Evolutionary conservation across 1,140 invertebrate genomes (phyloP), one percentile per base, ranked within the genome.

Genomic region (Bombus fervidus): DNA sequence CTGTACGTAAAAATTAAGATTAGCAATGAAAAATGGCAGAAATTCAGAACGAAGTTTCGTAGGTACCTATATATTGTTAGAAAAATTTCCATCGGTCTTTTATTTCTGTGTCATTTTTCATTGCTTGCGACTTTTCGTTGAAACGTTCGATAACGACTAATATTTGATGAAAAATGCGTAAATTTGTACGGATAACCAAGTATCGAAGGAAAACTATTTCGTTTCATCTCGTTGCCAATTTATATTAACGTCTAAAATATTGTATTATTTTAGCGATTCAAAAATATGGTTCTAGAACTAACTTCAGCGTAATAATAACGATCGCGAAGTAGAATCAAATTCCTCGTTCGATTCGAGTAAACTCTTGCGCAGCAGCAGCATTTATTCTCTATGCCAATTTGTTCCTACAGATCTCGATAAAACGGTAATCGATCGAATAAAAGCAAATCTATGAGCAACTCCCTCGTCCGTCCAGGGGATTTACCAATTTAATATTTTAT

Each of bases 401-500:
- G 62, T 74, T 81, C 43, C 71, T 31, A 37, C 22, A 8, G 18
- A 53, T 68, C 31, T 31, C 47, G 31, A 47, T 76, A 28, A 86
- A 88, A 86, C 68, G 79, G 66, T 88, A 80, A 79, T 89, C 85
- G 74, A 53, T 68, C 66, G 41, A 88, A 88, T 79, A 82, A 86
- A 77, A 83, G 47, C 31, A 47, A 47, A 83, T 82, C 83, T 79
- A 69, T n/a, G 74, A 39, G 39, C 28, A 37, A 68, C 34, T 53
- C 73, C 34, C 37, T 57, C 43, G 0, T 47, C 43, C 47, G 43
- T 83, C 43, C 82, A 64, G 53, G 10, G 53, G 78, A 73, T 87
- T 78, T 66, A 64, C 62, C 81, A 79, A 89, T 86, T 89, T 89
- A 89, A 89, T 89, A 89, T 86, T 72, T 62, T 89, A 81, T 86